Evolutionary conservation across 64 coral and sea anemone genomes (phyloP), one percentile per base, ranked within the genome.

Genomic region (Montipora sp.): DNA sequence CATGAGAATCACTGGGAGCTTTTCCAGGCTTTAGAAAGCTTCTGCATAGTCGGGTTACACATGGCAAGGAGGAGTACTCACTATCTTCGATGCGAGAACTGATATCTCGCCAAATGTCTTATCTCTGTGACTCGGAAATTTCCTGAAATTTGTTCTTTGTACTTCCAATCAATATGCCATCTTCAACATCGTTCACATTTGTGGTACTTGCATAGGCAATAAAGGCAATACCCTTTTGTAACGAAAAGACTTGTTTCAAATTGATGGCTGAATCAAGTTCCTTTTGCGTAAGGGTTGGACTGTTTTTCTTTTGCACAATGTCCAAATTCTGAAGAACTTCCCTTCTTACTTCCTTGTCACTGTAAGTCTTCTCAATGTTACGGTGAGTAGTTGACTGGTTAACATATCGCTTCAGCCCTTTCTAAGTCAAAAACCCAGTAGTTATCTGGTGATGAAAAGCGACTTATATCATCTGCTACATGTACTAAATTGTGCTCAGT

Each of bases 371-470:
- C 68, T 93, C 92, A 73, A 93, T 89, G 44, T 83, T 82, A 19
- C 36, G 45, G 21, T 89, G 16, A 75, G 83, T 94, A 58, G 77
- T 75, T 45, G 60, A 83, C 48, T 80, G 92, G 50, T 88, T 89
- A 19, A 94, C 84, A 80, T 94, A 94, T 11, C 92, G 9, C 12
- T 89, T 89, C 0, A 47, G 84, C 92, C 82, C 92, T 93, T 93
- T 88, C 85, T 73, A 89, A 15, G 65, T 94, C 63, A 75, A 73
- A 94, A 2, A 81, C 61, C 92, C 84, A 94, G 48, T 61, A 94
- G 21, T 94, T 94, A 66, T 94, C 76, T 82, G 92, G 92, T 11
- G 84, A 81, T 19, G 92, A 94, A 79, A 94, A 94, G 44, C 67
- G 45, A 1, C 60, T 4, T 51, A 89, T 94, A 80, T 89, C 86